These are phyloP conservation scores for Percopsis transmontana DNA, from an alignment of 2,113 vertebrate genomes.

Conservation along the genomic window DNA sequence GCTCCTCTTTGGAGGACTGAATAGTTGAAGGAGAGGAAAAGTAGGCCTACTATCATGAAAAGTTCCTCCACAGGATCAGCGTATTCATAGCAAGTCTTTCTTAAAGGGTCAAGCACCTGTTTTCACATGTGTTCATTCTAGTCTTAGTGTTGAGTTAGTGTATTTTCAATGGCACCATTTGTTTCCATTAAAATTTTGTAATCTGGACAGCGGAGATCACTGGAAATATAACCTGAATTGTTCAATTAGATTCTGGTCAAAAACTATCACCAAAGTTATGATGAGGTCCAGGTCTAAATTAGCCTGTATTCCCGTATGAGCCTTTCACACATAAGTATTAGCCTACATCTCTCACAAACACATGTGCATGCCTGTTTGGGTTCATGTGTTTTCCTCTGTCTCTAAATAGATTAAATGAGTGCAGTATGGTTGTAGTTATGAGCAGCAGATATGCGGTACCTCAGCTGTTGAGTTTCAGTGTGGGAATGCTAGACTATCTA, in stretches of 20 bases:
- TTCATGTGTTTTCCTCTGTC: not conserved
- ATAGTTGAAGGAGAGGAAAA: constrained; percentile 13
- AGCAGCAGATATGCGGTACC: constrained; percentile 5
- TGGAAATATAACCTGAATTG: no score
- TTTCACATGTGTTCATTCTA: not conserved
- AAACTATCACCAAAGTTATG: no score
- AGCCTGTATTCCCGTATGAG: constrained; percentile 31
- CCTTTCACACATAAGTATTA: constrained; percentile 44
- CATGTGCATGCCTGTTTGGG: constrained; percentile 7
- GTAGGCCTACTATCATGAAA: constrained; percentile 27
- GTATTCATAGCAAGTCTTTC: no score
- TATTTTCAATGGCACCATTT: not conserved
- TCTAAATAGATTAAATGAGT: not conserved
- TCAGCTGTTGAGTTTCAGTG: constrained; percentile 45
- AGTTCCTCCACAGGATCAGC: constrained; percentile 18
- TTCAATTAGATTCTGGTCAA: no score
- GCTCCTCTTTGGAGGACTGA: constrained; percentile 16
- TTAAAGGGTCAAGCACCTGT: constrained; percentile 28
- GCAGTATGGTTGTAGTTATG: not conserved
- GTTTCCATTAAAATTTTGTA: no score
- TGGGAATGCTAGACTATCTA: constrained; percentile 17
- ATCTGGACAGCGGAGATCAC: no score
- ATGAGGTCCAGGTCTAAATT: no score
- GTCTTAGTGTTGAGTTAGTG: no score
- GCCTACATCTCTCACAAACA: constrained; percentile 3